Evolutionary conservation across 2,797 vertebrate species (phyloP), one percentile per base, ranked within the genome.

Genomic region (Takifugu ocellatus): DNA sequence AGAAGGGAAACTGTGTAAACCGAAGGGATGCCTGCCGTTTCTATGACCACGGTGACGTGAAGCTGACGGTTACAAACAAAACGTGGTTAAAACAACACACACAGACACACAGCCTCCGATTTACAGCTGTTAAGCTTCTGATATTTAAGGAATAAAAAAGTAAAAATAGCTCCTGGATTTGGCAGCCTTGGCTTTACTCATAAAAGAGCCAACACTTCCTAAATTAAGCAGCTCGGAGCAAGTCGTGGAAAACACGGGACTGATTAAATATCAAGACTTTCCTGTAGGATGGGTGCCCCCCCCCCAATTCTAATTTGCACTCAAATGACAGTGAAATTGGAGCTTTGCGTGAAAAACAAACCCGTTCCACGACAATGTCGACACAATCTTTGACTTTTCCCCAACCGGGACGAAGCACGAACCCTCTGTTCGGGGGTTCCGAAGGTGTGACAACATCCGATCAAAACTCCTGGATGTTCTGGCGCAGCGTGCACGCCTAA

Each of bases 1-100:
- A 69, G 55, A 77, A 74, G 63, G 68, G 6, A 69, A 63, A 56
- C 3, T 24, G 6, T 21, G 25, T 43, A 33, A 48, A 58, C 55
- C 61, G 59, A 53, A 53, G 50, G 29, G 15, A 36, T 10, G 8
- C 2, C 10, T 36, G 15, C 1, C 5, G 25, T 49, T 56, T 58
- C 53, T 56, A 44, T 16, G 43, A 17, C 43, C 36, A 39, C 36
- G 36, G 36, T 5, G 43, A 16, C 15, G 42, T n/a, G 16, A 9
- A 44, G n/a, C 43, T 3, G 8, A 6, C 43, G 11, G 33, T 45
- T 21, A 31, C 6, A 44, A 48, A 49, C 6, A 31, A 27, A 39
- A 57, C 11, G 8, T 9, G 14, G 39, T 14, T 43, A 16, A 16
- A 44, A 5, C n/a, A 44, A 44, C 6, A 16, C 1, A 43, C 5